phyloP scores from a whole-genome alignment of 1,140 invertebrate genomes.

The Drosophila paulistorum region DNA sequence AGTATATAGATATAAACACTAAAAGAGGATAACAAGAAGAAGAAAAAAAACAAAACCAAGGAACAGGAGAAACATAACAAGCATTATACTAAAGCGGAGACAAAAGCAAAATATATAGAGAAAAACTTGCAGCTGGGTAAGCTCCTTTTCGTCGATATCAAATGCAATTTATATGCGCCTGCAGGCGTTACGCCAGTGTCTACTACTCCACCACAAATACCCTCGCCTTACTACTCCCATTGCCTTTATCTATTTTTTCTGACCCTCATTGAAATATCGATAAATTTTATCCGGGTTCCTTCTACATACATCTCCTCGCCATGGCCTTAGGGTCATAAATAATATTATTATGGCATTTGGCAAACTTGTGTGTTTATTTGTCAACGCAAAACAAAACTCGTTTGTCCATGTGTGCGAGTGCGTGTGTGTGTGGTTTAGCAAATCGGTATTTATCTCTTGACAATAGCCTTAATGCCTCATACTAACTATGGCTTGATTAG shows the following conservation, averaged over 20 bases:
- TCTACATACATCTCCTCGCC: constrained; percentile 14
- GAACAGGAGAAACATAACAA: constrained; percentile 51
- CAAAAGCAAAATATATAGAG: neutral
- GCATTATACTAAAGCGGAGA: constrained; percentile 27
- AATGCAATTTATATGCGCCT: constrained; percentile 47
- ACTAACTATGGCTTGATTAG: constrained; percentile 47
- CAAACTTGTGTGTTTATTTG: constrained; percentile 66
- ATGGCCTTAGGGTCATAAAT: constrained; percentile 58
- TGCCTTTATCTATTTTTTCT: constrained; percentile 26
- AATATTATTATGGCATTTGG: constrained; percentile 77
- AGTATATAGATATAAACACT: constrained; percentile 53
- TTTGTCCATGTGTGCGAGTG: constrained; percentile 18
- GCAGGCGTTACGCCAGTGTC: neutral
- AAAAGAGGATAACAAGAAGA: constrained; percentile 45
- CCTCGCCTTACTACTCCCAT: neutral
- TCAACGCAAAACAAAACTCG: constrained; percentile 69
- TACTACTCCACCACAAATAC: neutral
- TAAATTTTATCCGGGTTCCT: constrained; percentile 46
- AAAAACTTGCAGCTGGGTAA: constrained; percentile 20
- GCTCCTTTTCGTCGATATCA: constrained; percentile 23
- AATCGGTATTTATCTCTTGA: constrained; percentile 18
- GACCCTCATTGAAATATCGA: constrained; percentile 63
- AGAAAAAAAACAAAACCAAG: neutral
- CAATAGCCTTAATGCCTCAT: neutral
- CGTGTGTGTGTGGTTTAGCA: constrained; percentile 10